Percentiles rank a stretch among this genome's conserved stretches.
phyloP scores from a whole-genome alignment of 2,113 vertebrate species.

The Heterotilapia buettikoferi region DNA sequence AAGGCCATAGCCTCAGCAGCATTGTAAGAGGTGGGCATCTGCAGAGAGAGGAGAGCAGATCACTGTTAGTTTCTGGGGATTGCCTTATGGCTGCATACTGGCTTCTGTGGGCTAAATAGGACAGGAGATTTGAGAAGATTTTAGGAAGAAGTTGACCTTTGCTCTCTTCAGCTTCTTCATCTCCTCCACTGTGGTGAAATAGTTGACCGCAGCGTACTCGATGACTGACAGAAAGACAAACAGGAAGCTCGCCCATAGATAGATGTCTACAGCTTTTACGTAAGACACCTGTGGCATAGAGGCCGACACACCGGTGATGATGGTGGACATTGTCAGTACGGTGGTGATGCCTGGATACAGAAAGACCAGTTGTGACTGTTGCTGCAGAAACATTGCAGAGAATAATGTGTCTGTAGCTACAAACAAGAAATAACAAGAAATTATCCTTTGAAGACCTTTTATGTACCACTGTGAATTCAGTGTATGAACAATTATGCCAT shows the following conservation, averaged over 20 bases:
- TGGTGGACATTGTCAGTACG: slow-evolving; percentile 87
- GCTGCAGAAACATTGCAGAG: neutral
- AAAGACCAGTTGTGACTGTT: neutral
- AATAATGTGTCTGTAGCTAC: neutral
- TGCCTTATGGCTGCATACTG: neutral
- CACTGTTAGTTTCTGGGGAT: neutral
- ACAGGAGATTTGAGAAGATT: neutral
- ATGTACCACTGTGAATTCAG: neutral
- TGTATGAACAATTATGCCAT: neutral
- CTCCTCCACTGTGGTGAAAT: slow-evolving; percentile 86
- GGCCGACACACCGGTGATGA: slow-evolving; percentile 84
- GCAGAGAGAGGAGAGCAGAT: neutral
- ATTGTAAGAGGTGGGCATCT: slow-evolving; percentile 77
- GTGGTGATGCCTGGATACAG: slow-evolving; percentile 81
- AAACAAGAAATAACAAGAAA: neutral
- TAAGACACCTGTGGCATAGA: slow-evolving; percentile 88
- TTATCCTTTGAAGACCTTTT: neutral
- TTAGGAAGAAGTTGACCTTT: slow-evolving; percentile 21
- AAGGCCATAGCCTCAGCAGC: slow-evolving; percentile 83
- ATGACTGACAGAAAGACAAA: slow-evolving; percentile 84
- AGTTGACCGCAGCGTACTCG: slow-evolving; percentile 87
- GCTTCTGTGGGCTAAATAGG: neutral
- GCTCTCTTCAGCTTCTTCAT: slow-evolving; percentile 70
- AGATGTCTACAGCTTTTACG: slow-evolving; percentile 87
- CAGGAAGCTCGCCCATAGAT: slow-evolving; percentile 84